phyloP scores from a whole-genome alignment of 2,888 invertebrate species.

The Melanchra persicariae region DNA sequence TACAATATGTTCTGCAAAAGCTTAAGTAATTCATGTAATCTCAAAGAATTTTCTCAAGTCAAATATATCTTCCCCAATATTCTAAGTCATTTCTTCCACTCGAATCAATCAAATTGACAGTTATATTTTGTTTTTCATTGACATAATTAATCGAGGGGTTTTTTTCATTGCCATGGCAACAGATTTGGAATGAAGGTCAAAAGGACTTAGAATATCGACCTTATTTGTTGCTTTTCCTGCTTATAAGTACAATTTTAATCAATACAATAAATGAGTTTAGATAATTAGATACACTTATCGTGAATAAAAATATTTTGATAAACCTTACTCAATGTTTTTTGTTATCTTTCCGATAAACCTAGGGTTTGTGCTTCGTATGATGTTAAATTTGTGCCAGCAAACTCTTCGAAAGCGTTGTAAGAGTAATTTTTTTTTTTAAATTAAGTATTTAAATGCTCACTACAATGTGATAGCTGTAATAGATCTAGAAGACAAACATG shows the following conservation, averaged over 20 bases:
- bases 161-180: too few species aligned
- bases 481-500: constrained; percentile 10
- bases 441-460: neutral
- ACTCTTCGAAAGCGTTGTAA: neutral
- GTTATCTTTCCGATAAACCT: constrained; percentile 1
- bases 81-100: neutral
- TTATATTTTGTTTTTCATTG: neutral
- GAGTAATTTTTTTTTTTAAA: neutral
- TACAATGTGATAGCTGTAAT: neutral
- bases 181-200: neutral
- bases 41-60: neutral
- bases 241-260: neutral
- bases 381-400: constrained; percentile 9
- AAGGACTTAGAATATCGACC: neutral
- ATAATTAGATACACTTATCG: neutral
- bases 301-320: constrained; percentile 5
- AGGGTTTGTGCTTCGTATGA: neutral
- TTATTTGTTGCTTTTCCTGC: neutral
- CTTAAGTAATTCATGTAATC: constrained; percentile 8
- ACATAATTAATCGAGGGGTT: neutral
- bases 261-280: neutral
- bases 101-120: neutral
- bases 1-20: neutral
- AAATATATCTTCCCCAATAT: neutral
- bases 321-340: neutral